Evolutionary conservation across 2,113 vertebrate species (phyloP).

Genomic region (Anhinga rufa): DNA sequence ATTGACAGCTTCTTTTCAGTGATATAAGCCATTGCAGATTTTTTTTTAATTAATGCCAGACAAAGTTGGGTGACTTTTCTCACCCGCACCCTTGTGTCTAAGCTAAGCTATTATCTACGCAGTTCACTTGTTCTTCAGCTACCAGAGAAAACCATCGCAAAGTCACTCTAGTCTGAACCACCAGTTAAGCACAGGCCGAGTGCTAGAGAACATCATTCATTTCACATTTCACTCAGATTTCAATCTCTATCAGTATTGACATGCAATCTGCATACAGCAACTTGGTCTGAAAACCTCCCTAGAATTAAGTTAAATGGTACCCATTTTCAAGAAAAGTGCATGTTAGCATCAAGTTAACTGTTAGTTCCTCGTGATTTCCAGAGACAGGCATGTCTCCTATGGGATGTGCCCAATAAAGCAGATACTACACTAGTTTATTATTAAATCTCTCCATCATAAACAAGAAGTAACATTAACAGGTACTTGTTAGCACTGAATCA

Average conservation of each 20-base stretch:
- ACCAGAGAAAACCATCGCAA: neutral
- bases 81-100: neutral
- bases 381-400: neutral
- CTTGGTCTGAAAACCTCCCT: neutral
- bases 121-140: neutral
- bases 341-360: fast-evolving
- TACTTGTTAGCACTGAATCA: conserved; percentile 23
- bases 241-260: fast-evolving
- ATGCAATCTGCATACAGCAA: neutral
- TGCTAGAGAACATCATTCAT: neutral
- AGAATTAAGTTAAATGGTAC: fast-evolving
- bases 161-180: neutral
- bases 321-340: neutral
- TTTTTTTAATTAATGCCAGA: neutral
- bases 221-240: neutral
- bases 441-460: neutral
- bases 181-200: neutral
- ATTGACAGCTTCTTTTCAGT: neutral
- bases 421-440: neutral
- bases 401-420: neutral
- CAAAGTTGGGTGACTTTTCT: neutral
- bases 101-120: neutral
- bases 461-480: conserved; percentile 1
- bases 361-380: neutral
- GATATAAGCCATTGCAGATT: neutral